These are phyloP conservation scores for Merluccius polli DNA, from an alignment of 2,797 vertebrate genomes.

Conservation along the genomic window DNA sequence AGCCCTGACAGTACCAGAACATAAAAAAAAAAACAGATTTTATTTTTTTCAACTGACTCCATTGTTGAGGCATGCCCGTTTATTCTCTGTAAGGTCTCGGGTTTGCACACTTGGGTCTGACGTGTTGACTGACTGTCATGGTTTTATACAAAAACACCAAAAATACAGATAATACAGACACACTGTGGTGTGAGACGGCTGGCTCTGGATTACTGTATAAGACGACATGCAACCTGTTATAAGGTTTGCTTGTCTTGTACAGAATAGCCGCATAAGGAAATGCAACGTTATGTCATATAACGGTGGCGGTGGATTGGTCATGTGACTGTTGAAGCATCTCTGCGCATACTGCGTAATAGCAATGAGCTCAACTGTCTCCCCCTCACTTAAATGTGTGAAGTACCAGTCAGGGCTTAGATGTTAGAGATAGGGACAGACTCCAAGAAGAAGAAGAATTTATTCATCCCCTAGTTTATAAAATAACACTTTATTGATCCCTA, in stretches of 20 bases:
- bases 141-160: background rate
- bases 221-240: background rate
- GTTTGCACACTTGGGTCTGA: background rate
- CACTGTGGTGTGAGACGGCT: background rate
- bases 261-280: background rate
- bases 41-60: background rate
- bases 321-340: background rate
- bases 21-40: background rate
- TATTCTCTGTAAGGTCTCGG: background rate
- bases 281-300: background rate
- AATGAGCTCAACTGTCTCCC: no score
- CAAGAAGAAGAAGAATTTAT: background rate
- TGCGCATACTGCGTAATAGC: background rate
- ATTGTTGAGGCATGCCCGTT: background rate
- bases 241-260: no score
- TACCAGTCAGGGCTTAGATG: background rate
- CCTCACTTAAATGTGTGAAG: no score
- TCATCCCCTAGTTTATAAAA: background rate
- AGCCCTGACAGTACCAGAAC: background rate
- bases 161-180: constrained; percentile 19
- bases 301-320: background rate
- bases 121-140: constrained; percentile 5
- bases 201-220: background rate
- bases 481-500: no score
- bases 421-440: background rate